phyloP scores from a whole-genome alignment of 2,797 vertebrate species.

The Cephalopachus bancanus region DNA sequence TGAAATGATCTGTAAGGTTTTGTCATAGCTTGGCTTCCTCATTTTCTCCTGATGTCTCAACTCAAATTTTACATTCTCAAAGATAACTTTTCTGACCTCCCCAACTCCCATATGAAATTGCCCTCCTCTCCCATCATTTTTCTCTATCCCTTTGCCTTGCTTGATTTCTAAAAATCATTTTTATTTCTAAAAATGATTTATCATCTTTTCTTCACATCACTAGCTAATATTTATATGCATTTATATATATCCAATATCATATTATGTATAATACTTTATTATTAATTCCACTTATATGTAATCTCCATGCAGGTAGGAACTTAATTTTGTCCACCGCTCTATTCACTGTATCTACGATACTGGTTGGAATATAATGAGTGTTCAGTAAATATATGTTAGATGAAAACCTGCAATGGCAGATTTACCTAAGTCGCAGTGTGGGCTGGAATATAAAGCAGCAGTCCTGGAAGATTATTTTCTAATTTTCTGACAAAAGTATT shows the following conservation, averaged over 20 bases:
- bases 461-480: neutral
- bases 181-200: neutral
- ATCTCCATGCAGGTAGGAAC: neutral
- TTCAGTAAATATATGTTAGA: neutral
- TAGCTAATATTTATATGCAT: neutral
- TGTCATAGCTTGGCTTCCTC: neutral
- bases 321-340: neutral
- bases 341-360: neutral
- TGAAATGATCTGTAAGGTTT: neutral
- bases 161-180: too few species aligned
- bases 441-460: neutral
- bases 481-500: neutral
- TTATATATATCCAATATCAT: neutral
- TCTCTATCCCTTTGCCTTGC: neutral
- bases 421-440: neutral
- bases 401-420: neutral
- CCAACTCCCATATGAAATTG: neutral
- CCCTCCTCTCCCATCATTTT: accelerated
- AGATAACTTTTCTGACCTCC: neutral
- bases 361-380: neutral
- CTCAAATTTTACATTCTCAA: neutral
- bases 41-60: neutral
- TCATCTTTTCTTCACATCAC: neutral
- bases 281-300: neutral
- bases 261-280: neutral